These are phyloP conservation scores for Mus caroli DNA, from an alignment of 2,797 vertebrate genomes.

Conservation along the genomic window DNA sequence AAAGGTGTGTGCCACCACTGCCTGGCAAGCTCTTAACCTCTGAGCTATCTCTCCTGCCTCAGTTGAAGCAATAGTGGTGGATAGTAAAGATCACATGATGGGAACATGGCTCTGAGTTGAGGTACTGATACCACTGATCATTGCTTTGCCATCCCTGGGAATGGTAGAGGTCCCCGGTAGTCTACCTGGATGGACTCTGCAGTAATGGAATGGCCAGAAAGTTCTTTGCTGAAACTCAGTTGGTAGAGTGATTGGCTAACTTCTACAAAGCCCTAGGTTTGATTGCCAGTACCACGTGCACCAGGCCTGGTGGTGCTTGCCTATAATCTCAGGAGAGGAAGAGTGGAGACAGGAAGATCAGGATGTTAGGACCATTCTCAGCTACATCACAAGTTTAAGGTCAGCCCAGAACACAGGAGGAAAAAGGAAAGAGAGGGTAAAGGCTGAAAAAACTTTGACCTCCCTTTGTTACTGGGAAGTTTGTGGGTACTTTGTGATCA, in stretches of 20 bases:
- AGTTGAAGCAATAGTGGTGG: neutral
- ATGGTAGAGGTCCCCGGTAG: neutral
- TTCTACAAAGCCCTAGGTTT: neutral
- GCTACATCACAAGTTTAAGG: neutral
- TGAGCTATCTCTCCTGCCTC: neutral
- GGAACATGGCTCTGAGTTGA: neutral
- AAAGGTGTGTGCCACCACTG: too few species aligned
- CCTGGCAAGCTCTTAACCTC: too few species aligned
- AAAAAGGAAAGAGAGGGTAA: neutral
- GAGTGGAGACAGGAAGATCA: neutral
- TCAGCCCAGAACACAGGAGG: neutral
- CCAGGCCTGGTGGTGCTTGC: neutral
- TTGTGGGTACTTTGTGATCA: neutral
- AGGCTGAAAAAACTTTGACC: neutral
- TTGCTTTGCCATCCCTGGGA: neutral
- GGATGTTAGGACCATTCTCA: neutral
- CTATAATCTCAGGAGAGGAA: neutral
- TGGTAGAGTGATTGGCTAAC: neutral
- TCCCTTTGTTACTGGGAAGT: neutral
- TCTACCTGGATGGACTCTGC: neutral
- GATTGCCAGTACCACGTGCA: neutral
- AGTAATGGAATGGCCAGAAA: neutral
- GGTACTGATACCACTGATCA: accelerated
- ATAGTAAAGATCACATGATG: neutral
- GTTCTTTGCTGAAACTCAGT: neutral